Conservation (phyloP, 2,888 invertebrate genomes). For the Polymixis lichenea region DNA sequence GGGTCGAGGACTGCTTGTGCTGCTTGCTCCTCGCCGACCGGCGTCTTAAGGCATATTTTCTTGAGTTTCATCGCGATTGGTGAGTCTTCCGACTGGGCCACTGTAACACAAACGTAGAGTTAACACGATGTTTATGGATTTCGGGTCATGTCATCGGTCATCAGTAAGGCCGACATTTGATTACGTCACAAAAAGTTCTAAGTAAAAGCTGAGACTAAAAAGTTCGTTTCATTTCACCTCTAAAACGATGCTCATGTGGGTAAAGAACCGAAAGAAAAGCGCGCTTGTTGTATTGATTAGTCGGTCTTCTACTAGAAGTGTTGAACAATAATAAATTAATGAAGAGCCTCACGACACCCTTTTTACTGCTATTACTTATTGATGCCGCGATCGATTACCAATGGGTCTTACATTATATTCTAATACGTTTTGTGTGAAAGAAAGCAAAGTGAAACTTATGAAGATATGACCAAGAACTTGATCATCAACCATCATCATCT, state of each 20-base stretch:
- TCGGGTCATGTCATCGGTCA: background rate
- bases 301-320: background rate
- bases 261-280: background rate
- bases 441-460: background rate
- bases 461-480: background rate
- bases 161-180: background rate
- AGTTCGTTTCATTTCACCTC: background rate
- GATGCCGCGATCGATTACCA: constrained; percentile 18
- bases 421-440: constrained; percentile 9
- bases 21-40: constrained; percentile 92
- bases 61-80: constrained; percentile 93
- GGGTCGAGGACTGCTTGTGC: constrained; percentile 93
- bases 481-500: background rate
- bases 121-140: constrained; percentile 1
- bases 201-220: background rate
- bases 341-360: constrained; percentile 4
- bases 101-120: constrained; percentile 83
- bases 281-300: background rate
- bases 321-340: constrained; percentile 12
- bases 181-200: background rate
- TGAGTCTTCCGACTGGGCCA: constrained; percentile 92
- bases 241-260: background rate
- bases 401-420: constrained; percentile 4
- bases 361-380: constrained; percentile 10
- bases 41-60: constrained; percentile 93